Evolutionary conservation across 2,888 invertebrate genomes (phyloP).

Genomic region (Cheilosia vernalis): DNA sequence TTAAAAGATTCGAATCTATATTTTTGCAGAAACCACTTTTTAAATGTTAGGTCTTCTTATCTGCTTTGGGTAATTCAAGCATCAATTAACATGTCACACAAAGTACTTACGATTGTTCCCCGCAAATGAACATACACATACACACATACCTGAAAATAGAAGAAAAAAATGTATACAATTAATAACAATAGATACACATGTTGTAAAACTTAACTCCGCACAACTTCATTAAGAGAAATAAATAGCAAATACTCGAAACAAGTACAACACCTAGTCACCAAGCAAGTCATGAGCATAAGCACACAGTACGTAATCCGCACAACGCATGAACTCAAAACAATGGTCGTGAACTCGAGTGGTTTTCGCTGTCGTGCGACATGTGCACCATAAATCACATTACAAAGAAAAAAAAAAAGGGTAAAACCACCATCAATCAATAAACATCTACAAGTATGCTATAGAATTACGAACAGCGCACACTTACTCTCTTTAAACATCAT

Average conservation of each 20-base stretch:
- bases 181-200: constrained; percentile 14
- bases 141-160: constrained; percentile 49
- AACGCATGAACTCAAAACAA: constrained; percentile 31
- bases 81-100: not conserved
- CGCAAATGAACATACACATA: not conserved
- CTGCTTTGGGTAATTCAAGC: too few species aligned
- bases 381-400: constrained; percentile 50
- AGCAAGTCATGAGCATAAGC: constrained; percentile 18
- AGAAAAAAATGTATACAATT: constrained; percentile 19
- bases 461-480: not conserved
- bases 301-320: constrained; percentile 7
- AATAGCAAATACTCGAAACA: constrained; percentile 33
- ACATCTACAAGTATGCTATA: constrained; percentile 12
- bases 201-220: not conserved
- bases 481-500: not conserved
- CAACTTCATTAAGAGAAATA: constrained; percentile 28
- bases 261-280: constrained; percentile 36
- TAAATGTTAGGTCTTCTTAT: not conserved
- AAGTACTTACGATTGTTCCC: constrained; percentile 30
- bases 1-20: too few species aligned
- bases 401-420: constrained; percentile 20
- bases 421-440: constrained; percentile 39
- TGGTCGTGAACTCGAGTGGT: constrained; percentile 62
- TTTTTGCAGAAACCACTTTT: too few species aligned
- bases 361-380: constrained; percentile 42